These are phyloP conservation scores for Glossophaga mutica DNA, from an alignment of 2,797 vertebrate genomes.

Conservation along the genomic window DNA sequence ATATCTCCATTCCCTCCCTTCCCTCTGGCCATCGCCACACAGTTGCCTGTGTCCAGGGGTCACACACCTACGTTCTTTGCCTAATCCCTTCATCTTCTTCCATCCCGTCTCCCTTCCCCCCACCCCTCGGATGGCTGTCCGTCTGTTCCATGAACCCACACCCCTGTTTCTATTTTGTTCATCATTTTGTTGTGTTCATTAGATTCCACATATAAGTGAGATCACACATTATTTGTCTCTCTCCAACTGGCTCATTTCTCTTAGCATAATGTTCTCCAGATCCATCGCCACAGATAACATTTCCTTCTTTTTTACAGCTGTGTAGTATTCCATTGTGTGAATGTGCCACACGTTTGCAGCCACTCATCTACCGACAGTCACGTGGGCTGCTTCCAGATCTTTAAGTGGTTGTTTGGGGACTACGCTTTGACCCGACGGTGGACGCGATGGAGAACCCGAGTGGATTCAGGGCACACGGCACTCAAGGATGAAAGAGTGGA, in stretches of 20 bases:
- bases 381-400: background rate
- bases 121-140: background rate
- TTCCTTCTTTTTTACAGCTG: background rate
- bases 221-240: background rate
- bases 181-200: background rate
- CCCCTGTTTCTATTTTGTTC: background rate
- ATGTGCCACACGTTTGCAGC: background rate
- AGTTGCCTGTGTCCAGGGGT: background rate
- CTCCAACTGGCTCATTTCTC: background rate
- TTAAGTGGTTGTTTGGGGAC: background rate
- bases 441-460: background rate
- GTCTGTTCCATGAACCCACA: background rate
- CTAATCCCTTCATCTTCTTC: background rate
- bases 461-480: background rate
- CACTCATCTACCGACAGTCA: background rate
- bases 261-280: background rate
- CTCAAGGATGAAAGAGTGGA: background rate
- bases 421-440: fast-evolving
- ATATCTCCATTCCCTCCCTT: background rate
- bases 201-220: background rate
- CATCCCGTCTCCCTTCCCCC: background rate
- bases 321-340: background rate
- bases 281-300: background rate
- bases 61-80: background rate
- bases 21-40: background rate